Percentiles rank a stretch among this genome's conserved stretches.
Evolutionary conservation across 2,113 vertebrate genomes (phyloP).

Genomic region (Cyanoramphus novaezelandiae): DNA sequence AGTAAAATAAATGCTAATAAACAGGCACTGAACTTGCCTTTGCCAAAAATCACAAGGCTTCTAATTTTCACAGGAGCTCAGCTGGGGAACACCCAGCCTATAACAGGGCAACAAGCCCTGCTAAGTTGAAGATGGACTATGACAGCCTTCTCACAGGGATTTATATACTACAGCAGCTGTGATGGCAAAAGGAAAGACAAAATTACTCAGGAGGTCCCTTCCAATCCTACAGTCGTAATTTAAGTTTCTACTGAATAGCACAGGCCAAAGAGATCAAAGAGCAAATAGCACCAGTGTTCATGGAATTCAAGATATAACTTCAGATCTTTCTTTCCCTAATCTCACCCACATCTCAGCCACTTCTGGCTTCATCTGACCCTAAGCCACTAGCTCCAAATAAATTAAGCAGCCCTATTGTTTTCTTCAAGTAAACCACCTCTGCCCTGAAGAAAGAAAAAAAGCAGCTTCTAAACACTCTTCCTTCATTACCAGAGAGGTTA

Average conservation of each 20-base stretch:
- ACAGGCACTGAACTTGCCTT: neutral
- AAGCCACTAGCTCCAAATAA: neutral
- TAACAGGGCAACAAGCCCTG: neutral
- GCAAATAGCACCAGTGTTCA: neutral
- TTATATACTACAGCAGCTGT: neutral
- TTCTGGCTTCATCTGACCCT: neutral
- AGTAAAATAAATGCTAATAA: neutral
- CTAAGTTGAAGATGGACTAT: neutral
- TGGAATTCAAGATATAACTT: neutral
- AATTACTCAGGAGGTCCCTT: neutral
- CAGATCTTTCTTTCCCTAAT: neutral
- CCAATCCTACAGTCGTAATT: neutral
- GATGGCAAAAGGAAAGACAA: neutral
- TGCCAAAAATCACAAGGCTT: neutral
- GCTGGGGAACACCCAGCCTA: neutral
- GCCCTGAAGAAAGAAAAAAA: neutral
- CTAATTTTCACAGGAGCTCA: neutral
- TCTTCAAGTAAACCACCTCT: neutral
- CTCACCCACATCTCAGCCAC: neutral
- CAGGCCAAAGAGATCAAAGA: neutral
- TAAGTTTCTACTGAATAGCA: neutral
- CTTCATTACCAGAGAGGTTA: neutral
- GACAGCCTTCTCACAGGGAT: neutral
- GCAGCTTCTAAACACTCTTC: neutral
- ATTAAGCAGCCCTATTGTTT: neutral